Percentiles rank a stretch among this genome's conserved stretches.
Evolutionary conservation across 2,888 invertebrate genomes (phyloP).

Genomic region (Serrognathus titanus): DNA sequence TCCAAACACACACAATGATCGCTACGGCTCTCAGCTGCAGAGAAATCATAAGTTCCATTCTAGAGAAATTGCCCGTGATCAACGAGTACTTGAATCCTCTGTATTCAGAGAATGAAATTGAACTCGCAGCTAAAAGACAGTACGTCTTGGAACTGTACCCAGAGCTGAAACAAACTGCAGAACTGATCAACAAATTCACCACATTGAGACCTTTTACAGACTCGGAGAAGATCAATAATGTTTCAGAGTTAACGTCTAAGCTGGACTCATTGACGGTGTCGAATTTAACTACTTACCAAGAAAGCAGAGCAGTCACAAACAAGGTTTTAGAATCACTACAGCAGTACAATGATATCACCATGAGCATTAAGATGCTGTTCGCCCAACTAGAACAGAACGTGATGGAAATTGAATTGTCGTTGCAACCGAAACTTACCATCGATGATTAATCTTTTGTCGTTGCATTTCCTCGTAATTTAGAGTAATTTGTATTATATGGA

Average conservation of each 20-base stretch:
- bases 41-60: slow-evolving; percentile 48
- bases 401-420: slow-evolving; percentile 47
- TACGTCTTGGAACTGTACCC: slow-evolving; percentile 49
- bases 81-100: slow-evolving; percentile 50
- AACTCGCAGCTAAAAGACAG: slow-evolving; percentile 50
- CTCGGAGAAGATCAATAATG: slow-evolving; percentile 45
- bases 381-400: slow-evolving; percentile 48
- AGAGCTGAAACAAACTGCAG: slow-evolving; percentile 47
- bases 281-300: slow-evolving; percentile 46
- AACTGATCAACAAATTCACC: slow-evolving; percentile 44
- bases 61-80: slow-evolving; percentile 49
- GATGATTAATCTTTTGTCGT: slow-evolving; percentile 30
- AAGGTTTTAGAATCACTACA: slow-evolving; percentile 47
- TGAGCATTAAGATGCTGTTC: slow-evolving; percentile 49
- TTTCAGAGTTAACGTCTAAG: slow-evolving; percentile 48
- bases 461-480: background rate
- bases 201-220: slow-evolving; percentile 47
- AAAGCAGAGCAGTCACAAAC: slow-evolving; percentile 43
- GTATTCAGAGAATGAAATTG: slow-evolving; percentile 47
- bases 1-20: slow-evolving; percentile 51
- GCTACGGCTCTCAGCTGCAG: slow-evolving; percentile 53
- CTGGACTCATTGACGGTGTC: slow-evolving; percentile 45
- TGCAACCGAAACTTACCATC: slow-evolving; percentile 40
- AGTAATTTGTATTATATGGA: background rate
- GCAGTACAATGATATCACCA: slow-evolving; percentile 51